These are phyloP conservation scores for Cepaea nemoralis DNA, from an alignment of 1,140 invertebrate genomes.

Conservation along the genomic window DNA sequence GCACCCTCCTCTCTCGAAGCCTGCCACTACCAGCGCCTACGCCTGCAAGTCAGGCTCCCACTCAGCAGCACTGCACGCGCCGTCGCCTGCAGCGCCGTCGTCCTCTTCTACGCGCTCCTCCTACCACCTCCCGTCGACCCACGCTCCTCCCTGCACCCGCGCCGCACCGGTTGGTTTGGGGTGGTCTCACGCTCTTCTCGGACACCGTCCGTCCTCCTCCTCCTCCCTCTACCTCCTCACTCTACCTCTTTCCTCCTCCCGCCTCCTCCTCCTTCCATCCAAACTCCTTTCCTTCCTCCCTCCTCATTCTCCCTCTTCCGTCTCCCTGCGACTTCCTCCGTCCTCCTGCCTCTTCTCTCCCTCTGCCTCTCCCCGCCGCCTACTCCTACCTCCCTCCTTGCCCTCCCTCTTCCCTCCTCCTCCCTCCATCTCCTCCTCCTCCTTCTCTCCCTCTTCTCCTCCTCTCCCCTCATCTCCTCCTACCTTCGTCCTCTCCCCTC, in stretches of 20 bases:
- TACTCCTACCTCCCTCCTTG: background rate
- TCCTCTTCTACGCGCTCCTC: background rate
- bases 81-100: background rate
- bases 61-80: background rate
- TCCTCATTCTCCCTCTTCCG: background rate
- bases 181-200: background rate
- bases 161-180: too few relatives aligned
- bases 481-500: background rate
- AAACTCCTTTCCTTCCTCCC: background rate
- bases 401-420: background rate
- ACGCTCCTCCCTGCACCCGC: background rate
- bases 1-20: too few relatives aligned
- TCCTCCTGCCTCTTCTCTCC: background rate
- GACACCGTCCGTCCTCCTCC: background rate
- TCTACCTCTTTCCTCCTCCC: background rate
- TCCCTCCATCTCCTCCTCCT: background rate
- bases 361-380: background rate
- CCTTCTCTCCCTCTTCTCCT: background rate
- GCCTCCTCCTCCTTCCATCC: background rate
- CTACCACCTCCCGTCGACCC: background rate
- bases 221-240: background rate
- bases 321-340: background rate
- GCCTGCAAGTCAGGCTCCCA: background rate
- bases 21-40: background rate
- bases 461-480: background rate